Evolutionary conservation across 92 coral and sea anemone species (phyloP).

Genomic region (Epizoanthus rinbou): DNA sequence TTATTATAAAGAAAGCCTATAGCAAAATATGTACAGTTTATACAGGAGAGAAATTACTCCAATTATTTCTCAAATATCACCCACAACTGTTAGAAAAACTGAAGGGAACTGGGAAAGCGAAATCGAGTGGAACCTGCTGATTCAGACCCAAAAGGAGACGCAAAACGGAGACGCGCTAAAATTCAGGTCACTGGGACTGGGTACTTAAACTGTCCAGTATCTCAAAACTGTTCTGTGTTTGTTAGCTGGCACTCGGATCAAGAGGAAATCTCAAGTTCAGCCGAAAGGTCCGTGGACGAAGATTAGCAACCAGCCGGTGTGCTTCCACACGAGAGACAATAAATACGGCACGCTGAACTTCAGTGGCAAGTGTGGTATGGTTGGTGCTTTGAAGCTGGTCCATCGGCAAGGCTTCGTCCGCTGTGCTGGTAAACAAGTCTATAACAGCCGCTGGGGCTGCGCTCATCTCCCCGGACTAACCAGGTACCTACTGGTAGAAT

Average conservation of each 20-base stretch:
- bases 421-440: background rate
- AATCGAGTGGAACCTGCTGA: too few species aligned
- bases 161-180: too few species aligned
- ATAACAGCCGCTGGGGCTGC: constrained; percentile 8
- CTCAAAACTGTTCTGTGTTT: too few species aligned
- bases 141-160: too few species aligned
- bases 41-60: too few species aligned
- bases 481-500: background rate
- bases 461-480: background rate
- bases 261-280: background rate
- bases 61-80: too few species aligned
- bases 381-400: background rate
- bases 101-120: too few species aligned
- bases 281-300: background rate
- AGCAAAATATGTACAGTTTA: too few species aligned
- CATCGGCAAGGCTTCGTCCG: background rate
- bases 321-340: background rate
- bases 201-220: too few species aligned
- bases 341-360: background rate
- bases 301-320: background rate
- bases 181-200: too few species aligned
- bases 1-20: too few species aligned
- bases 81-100: too few species aligned
- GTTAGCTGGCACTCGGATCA: background rate
- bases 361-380: background rate